A percentile compares a stretch with the other conserved stretches of the same genome.
These are phyloP conservation scores for Amphiprion ocellaris DNA, from an alignment of 2,113 vertebrate genomes.

Conservation along the genomic window DNA sequence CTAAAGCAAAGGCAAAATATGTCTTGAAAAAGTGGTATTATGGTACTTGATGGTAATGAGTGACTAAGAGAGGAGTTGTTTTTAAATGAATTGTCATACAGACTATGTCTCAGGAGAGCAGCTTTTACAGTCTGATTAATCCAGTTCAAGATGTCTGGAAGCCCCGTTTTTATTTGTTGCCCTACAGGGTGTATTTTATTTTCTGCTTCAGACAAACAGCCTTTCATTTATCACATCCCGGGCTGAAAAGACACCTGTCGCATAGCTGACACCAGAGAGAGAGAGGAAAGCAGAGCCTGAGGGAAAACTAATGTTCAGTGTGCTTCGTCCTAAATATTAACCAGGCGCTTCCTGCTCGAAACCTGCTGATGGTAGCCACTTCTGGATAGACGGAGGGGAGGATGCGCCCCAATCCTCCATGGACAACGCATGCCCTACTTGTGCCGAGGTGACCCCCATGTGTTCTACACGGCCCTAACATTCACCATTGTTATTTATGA, in stretches of 20 bases:
- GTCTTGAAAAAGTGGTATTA: not conserved
- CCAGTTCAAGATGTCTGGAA: slow-evolving; percentile 51
- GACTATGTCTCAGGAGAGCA: slow-evolving; percentile 38
- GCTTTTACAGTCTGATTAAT: slow-evolving; percentile 72
- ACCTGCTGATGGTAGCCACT: slow-evolving; percentile 73
- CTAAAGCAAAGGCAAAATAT: slow-evolving; percentile 14
- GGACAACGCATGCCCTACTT: slow-evolving; percentile 73
- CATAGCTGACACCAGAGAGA: slow-evolving; percentile 56
- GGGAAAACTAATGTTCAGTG: slow-evolving; percentile 67
- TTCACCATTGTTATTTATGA: slow-evolving; percentile 80
- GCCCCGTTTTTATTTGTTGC: slow-evolving; percentile 64
- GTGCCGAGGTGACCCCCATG: slow-evolving; percentile 78
- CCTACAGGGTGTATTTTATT: slow-evolving; percentile 67
- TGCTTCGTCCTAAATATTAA: slow-evolving; percentile 76
- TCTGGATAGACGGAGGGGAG: slow-evolving; percentile 43
- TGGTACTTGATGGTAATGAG: slow-evolving; percentile 52
- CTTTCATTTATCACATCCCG: slow-evolving; percentile 77
- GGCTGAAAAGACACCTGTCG: slow-evolving; percentile 77
- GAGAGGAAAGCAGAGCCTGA: slow-evolving; percentile 62
- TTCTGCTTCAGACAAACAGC: slow-evolving; percentile 68
- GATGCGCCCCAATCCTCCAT: slow-evolving; percentile 67
- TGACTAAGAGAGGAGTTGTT: slow-evolving; percentile 46
- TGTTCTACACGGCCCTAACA: slow-evolving; percentile 72
- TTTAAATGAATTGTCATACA: slow-evolving; percentile 48
- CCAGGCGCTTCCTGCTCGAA: slow-evolving; percentile 62